These are phyloP conservation scores for Blastobasis lacticolella DNA, from an alignment of 2,888 invertebrate species.

Conservation along the genomic window DNA sequence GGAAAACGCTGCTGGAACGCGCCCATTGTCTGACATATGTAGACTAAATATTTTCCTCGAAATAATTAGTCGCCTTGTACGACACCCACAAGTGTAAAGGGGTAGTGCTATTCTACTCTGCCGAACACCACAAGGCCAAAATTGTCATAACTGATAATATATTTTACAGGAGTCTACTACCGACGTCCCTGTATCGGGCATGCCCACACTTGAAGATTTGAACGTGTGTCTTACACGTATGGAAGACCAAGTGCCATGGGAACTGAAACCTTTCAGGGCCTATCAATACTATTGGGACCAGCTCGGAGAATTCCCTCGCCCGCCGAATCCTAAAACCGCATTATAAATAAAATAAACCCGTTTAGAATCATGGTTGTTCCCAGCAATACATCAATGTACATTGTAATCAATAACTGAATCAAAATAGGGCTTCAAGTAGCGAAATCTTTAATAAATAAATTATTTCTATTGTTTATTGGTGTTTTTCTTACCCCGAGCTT, in stretches of 20 bases:
- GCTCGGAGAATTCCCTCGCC: slow-evolving; percentile 82
- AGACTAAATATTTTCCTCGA: no score
- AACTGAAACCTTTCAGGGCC: slow-evolving; percentile 80
- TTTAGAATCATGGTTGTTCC: no score
- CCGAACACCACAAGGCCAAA: neutral
- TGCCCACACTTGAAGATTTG: slow-evolving; percentile 91
- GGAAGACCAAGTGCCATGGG: slow-evolving; percentile 90
- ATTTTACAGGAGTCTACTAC: slow-evolving; percentile 81
- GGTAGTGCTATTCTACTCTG: no score
- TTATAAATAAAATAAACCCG: no score
- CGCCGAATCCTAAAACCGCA: slow-evolving; percentile 70
- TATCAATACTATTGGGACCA: slow-evolving; percentile 82
- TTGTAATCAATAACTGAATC: neutral
- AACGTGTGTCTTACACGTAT: slow-evolving; percentile 84
- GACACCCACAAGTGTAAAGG: no score
- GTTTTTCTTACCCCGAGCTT: neutral
- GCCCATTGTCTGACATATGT: no score
- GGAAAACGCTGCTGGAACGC: no score
- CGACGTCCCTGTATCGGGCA: slow-evolving; percentile 75
- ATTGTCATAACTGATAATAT: neutral
- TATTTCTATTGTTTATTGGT: slow-evolving; percentile 2
- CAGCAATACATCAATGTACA: no score
- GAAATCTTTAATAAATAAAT: slow-evolving; percentile 7
- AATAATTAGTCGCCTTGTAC: no score
- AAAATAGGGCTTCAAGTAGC: neutral